A percentile compares a stretch with the other conserved stretches of the same genome.
These are phyloP conservation scores for Chondrosia reniformis DNA, from an alignment of 37 sponge, comb jelly and placozoan genomes.

Conservation along the genomic window DNA sequence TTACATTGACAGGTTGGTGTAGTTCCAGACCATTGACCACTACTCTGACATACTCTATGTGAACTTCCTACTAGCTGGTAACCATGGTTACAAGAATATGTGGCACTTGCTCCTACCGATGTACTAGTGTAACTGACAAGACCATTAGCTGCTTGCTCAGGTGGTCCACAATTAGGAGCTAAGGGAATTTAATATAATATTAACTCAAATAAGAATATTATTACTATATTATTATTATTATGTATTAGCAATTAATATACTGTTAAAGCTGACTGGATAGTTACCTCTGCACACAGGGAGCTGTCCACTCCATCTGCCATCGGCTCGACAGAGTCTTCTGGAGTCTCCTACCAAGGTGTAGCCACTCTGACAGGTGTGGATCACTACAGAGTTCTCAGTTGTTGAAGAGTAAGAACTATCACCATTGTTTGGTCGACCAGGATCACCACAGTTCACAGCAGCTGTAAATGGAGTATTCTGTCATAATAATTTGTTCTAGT, in stretches of 20 bases:
- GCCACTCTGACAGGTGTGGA: constrained; percentile 40
- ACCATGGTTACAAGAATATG: constrained; percentile 38
- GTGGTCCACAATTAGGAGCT: not conserved
- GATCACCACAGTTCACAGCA: constrained; percentile 21
- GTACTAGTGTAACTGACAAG: not conserved
- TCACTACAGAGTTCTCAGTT: not conserved
- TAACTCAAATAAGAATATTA: not conserved
- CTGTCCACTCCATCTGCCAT: constrained; percentile 38
- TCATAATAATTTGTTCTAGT: no score
- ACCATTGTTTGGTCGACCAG: constrained; percentile 7
- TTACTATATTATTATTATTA: not conserved
- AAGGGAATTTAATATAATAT: no score
- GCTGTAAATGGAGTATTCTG: not conserved
- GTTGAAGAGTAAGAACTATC: not conserved
- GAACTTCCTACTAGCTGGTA: constrained; percentile 27
- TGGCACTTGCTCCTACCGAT: constrained; percentile 18
- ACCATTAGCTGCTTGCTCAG: not conserved
- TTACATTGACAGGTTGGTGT: constrained; percentile 27
- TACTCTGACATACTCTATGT: not conserved
- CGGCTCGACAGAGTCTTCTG: constrained; percentile 10
- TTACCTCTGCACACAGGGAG: constrained; percentile 28
- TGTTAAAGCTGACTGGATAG: not conserved
- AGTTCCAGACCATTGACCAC: constrained; percentile 22
- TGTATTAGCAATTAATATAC: not conserved
- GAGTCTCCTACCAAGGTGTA: constrained; percentile 26